These are phyloP conservation scores for Oxycera nigricornis DNA, from an alignment of 2,888 invertebrate genomes.

Conservation along the genomic window DNA sequence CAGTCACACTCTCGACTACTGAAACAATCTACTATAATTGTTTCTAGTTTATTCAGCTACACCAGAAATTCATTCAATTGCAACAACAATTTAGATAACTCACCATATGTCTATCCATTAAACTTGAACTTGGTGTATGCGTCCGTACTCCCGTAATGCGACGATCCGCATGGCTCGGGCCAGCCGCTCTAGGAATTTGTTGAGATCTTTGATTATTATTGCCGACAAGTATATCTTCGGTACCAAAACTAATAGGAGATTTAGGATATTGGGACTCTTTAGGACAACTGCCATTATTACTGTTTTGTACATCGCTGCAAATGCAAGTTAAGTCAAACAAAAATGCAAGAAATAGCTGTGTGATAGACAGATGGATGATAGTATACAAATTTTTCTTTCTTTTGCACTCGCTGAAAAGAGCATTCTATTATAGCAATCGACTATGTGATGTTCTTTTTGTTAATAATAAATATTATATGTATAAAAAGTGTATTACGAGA, in stretches of 20 bases:
- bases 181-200: slow-evolving; percentile 52
- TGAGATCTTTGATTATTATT: slow-evolving; percentile 53
- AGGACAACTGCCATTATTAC: slow-evolving; percentile 60
- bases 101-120: slow-evolving; percentile 55
- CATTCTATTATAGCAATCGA: neutral
- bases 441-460: neutral
- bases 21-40: too few relatives aligned
- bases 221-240: slow-evolving; percentile 45
- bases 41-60: too few relatives aligned
- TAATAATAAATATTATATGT: slow-evolving; percentile 1
- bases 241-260: slow-evolving; percentile 47
- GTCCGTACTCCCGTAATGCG: slow-evolving; percentile 42
- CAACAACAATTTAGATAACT: too few relatives aligned
- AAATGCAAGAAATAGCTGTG: slow-evolving; percentile 40
- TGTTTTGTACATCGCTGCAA: slow-evolving; percentile 62
- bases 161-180: slow-evolving; percentile 51
- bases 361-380: slow-evolving; percentile 32
- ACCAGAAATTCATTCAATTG: too few relatives aligned
- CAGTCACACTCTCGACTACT: too few relatives aligned
- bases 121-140: slow-evolving; percentile 53
- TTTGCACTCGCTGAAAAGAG: slow-evolving; percentile 4
- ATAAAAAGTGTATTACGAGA: neutral
- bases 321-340: slow-evolving; percentile 47
- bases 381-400: slow-evolving; percentile 35
- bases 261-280: slow-evolving; percentile 49